Conservation (phyloP, 2,888 invertebrate species). For the Hirtodrosophila cameraria region DNA sequence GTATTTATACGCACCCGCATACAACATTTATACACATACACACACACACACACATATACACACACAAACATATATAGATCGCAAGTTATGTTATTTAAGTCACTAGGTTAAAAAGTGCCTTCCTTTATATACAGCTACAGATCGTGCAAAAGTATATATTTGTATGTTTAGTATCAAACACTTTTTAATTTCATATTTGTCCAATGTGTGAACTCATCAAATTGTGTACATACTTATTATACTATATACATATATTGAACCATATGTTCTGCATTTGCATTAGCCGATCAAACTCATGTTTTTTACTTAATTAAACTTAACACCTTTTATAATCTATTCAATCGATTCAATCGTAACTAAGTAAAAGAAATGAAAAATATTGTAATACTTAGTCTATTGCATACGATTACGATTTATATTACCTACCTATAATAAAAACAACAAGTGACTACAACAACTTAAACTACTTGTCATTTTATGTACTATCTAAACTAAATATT, state of each 20-base stretch:
- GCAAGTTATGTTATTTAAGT: conserved; percentile 60
- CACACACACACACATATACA: conserved; percentile 11
- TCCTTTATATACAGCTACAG: conserved; percentile 40
- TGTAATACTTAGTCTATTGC: conserved; percentile 10
- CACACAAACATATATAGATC: background rate
- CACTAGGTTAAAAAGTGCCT: conserved; percentile 68
- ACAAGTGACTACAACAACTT: conserved; percentile 25
- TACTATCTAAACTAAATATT: conserved; percentile 5
- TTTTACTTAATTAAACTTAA: conserved; percentile 53
- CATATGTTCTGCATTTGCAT: conserved; percentile 6
- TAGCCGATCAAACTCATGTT: conserved; percentile 14
- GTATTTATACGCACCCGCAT: conserved; percentile 42
- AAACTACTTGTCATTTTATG: background rate
- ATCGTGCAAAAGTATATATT: conserved; percentile 6
- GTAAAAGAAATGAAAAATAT: conserved; percentile 1
- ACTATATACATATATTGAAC: too few relatives aligned
- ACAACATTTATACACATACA: conserved; percentile 11
- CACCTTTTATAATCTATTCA: conserved; percentile 8
- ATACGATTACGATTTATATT: conserved; percentile 22
- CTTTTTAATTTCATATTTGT: conserved; percentile 26
- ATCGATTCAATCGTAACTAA: conserved; percentile 4
- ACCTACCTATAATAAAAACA: conserved; percentile 29
- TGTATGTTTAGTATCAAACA: conserved; percentile 7
- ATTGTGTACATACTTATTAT: conserved; percentile 31
- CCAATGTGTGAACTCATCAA: conserved; percentile 8